Percentiles rank a stretch among this genome's conserved stretches.
These are phyloP conservation scores for Gadus macrocephalus DNA, from an alignment of 2,113 vertebrate species.

Conservation along the genomic window DNA sequence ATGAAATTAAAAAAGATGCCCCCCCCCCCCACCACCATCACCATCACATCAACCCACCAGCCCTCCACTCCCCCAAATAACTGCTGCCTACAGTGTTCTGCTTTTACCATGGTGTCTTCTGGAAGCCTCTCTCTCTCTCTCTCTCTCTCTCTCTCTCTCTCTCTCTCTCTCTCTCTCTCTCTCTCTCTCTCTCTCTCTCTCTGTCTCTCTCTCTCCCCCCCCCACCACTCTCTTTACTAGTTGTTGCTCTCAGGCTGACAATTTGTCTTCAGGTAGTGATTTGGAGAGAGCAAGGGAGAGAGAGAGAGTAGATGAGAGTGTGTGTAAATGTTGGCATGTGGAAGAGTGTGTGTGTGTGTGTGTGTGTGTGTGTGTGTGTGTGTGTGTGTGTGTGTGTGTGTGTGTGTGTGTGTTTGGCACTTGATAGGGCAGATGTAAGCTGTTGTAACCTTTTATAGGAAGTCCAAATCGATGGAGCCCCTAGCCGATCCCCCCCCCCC, in stretches of 20 bases:
- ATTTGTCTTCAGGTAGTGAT: no score
- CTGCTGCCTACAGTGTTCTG: constrained; percentile 38
- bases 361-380: constrained; percentile 24
- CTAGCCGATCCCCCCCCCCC: neutral
- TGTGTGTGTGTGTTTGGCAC: constrained; percentile 39
- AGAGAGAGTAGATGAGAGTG: neutral
- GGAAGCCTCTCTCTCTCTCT: constrained; percentile 11
- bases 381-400: neutral
- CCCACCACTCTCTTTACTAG: no score
- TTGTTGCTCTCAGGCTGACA: no score
- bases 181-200: no score
- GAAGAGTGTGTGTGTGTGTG: neutral
- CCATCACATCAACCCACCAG: neutral
- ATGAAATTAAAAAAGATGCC: constrained; percentile 73
- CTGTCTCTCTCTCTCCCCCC: no score
- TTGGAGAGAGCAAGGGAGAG: no score
- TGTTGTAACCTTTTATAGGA: constrained; percentile 64
- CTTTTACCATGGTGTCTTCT: constrained; percentile 30
- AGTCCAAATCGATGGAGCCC: constrained; percentile 59
- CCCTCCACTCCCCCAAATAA: constrained; percentile 61
- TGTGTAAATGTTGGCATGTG: neutral
- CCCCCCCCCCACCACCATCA: no score
- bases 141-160: constrained; percentile 7
- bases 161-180: neutral
- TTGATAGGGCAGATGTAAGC: constrained; percentile 51